Percentiles rank a stretch among this genome's conserved stretches.
Conservation (phyloP, 2,113 vertebrate species). For the Burhinus bistriatus region DNA sequence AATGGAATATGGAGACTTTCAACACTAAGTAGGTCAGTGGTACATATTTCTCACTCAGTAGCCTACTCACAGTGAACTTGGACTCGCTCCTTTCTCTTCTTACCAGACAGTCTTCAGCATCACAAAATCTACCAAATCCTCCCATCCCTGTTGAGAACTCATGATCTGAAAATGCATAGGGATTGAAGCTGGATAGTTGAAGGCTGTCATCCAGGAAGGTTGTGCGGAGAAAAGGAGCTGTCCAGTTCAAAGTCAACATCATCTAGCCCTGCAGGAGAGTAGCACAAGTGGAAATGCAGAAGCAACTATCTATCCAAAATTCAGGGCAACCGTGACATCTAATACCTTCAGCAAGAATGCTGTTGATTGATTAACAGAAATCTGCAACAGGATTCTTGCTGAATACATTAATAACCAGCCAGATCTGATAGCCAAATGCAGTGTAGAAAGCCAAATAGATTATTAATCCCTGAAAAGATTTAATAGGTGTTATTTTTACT, state of each 20-base stretch:
- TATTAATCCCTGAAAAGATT: background rate
- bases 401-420: background rate
- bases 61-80: background rate
- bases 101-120: background rate
- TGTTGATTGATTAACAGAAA: background rate
- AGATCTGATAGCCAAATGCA: background rate
- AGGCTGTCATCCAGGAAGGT: background rate
- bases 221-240: background rate
- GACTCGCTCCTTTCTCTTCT: background rate
- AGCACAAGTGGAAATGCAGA: background rate
- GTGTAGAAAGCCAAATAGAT: background rate
- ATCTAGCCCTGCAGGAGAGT: background rate
- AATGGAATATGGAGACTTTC: background rate
- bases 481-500: background rate
- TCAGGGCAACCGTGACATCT: background rate
- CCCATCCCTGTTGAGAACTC: background rate
- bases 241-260: slow-evolving; percentile 4
- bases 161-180: background rate
- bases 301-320: background rate
- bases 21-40: slow-evolving; percentile 37
- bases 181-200: background rate
- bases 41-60: background rate
- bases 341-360: background rate
- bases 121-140: background rate
- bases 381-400: background rate